Evolutionary conservation across 2,113 vertebrate genomes (phyloP).

Genomic region (Oreocharis arfaki): DNA sequence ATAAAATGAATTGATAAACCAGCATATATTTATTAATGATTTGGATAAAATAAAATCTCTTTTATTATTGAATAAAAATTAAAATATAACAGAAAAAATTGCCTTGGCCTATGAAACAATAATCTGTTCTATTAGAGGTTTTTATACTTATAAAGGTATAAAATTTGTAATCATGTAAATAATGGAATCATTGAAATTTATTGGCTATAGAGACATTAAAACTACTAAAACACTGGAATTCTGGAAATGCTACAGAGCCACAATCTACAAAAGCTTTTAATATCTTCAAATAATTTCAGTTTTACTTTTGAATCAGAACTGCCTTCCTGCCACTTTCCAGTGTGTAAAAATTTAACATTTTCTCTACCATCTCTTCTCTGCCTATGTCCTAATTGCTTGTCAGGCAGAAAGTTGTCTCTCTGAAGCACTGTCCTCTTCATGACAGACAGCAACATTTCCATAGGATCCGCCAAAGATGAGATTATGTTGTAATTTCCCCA

Average conservation of each 20-base stretch:
- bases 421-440: neutral
- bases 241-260: neutral
- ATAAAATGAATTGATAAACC: neutral
- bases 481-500: constrained; percentile 21
- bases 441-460: neutral
- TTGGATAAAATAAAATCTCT: neutral
- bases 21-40: neutral
- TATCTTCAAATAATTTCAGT: neutral
- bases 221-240: neutral
- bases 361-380: neutral
- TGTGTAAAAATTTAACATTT: neutral
- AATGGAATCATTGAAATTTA: neutral
- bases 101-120: neutral
- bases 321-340: neutral
- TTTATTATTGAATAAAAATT: neutral
- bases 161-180: neutral
- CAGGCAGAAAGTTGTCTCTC: neutral
- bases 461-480: constrained; percentile 14
- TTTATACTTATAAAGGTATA: neutral
- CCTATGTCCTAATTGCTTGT: neutral
- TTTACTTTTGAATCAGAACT: neutral
- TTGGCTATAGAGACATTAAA: neutral
- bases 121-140: neutral
- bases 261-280: neutral
- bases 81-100: neutral